Base-by-base conservation (phyloP, 2,113 vertebrate species). In the Aptenodytes patagonicus region DNA sequence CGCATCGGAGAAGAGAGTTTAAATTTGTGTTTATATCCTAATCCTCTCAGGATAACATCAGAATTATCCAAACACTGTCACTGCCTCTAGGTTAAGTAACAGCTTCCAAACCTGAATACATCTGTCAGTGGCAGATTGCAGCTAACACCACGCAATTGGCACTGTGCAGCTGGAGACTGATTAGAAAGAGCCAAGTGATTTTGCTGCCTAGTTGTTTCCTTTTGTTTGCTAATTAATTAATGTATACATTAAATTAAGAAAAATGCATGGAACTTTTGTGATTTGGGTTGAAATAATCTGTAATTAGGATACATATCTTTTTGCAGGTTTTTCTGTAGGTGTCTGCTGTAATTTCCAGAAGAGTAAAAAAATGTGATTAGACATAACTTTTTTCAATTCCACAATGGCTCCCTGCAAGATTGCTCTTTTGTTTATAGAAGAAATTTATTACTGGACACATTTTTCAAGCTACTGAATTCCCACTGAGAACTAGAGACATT, bases 81-180 rank as follows among this genome's bases (percentile, higher is more conserved):
- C 65, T 88, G 87, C 83, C 88, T 94, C 34, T 91, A 88, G 68
- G 60, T 95, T 97, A 96, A 96, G 80, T 87, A 97, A 96, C 64
- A 96, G 62, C 85, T 76, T 97, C 89, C 91, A 97, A 96, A 96
- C 89, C 93, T 95, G 89, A 73, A n/a, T 70, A 72, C 95, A 97
- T 97, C 96, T 97, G 97, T 90, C 89, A 94, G 92, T n/a, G 85
- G 92, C 95, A 97, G 94, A 97, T 91, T 97, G 96, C 72, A 95
- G 62, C 83, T 89, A 92, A 92, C 86, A 65, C 51, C 85, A 71
- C 1, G 29, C 93, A 90, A 82, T 24, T 94, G 96, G 91, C 90
- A 95, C 75, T 57, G 81, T 47, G 87, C 64, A 97, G 85, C 32
- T 20, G 5, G 65, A 89, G 85, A 70, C 26, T 51, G 81, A 93